These are phyloP conservation scores for Upupa epops DNA, from an alignment of 2,113 vertebrate genomes.

Conservation along the genomic window DNA sequence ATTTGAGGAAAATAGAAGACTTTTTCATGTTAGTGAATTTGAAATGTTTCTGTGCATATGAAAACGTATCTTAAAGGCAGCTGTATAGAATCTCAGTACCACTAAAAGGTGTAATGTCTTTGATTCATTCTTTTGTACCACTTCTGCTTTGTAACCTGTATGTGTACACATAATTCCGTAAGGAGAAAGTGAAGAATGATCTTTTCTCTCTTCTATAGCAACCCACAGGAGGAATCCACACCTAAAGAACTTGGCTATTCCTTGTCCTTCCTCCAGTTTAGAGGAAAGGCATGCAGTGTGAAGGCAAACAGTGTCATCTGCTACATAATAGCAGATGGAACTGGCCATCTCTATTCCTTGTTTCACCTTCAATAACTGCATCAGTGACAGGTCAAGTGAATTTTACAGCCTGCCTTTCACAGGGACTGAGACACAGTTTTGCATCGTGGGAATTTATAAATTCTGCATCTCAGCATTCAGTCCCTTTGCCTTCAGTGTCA, in stretches of 20 bases:
- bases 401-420: not conserved
- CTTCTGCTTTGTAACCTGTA: not conserved
- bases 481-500: not conserved
- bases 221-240: not conserved
- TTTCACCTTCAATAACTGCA: constrained; percentile 8
- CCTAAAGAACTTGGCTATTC: not conserved
- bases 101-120: not conserved
- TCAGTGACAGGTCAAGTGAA: not conserved
- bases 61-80: not conserved
- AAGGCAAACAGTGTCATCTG: not conserved
- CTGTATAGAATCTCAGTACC: not conserved
- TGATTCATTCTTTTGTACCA: not conserved
- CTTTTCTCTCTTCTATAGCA: constrained; percentile 7
- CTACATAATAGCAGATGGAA: not conserved
- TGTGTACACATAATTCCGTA: constrained; percentile 18
- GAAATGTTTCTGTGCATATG: not conserved
- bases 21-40: not conserved
- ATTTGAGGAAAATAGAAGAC: not conserved
- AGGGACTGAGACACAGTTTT: not conserved
- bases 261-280: not conserved
- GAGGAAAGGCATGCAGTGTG: not conserved
- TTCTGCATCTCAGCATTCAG: not conserved
- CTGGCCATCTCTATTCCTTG: not conserved
- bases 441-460: not conserved
- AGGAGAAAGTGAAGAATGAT: not conserved